Conservation (phyloP, 2,888 invertebrate genomes). For the Coelinius sp. region DNA sequence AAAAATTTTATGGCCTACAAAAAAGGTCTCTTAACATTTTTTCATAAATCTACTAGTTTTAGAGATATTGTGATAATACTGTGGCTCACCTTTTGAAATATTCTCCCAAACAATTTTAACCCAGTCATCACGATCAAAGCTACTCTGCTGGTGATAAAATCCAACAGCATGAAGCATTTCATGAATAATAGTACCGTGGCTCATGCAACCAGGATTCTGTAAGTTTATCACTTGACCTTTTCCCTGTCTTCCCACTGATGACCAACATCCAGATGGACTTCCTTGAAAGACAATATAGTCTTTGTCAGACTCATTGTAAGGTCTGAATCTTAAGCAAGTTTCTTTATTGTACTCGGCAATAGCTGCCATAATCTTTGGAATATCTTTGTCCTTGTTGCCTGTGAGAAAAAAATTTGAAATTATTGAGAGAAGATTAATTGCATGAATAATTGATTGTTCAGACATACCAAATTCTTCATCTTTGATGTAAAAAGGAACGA, state of each 20-base stretch:
- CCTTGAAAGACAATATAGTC: slow-evolving; percentile 76
- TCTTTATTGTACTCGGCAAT: slow-evolving; percentile 76
- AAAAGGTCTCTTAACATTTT: background rate
- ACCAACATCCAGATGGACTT: slow-evolving; percentile 77
- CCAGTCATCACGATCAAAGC: slow-evolving; percentile 82
- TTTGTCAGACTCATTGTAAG: slow-evolving; percentile 73
- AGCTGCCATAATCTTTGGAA: slow-evolving; percentile 73
- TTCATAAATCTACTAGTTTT: too few relatives aligned
- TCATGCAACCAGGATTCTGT: slow-evolving; percentile 68
- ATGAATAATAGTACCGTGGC: slow-evolving; percentile 75
- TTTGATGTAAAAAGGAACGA: slow-evolving; percentile 73
- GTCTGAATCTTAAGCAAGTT: slow-evolving; percentile 78
- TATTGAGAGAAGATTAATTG: slow-evolving; percentile 14
- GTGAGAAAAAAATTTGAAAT: slow-evolving; percentile 33
- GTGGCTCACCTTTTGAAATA: slow-evolving; percentile 73
- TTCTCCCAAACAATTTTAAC: slow-evolving; percentile 83
- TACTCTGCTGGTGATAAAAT: slow-evolving; percentile 88
- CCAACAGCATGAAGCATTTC: slow-evolving; percentile 86
- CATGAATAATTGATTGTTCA: background rate
- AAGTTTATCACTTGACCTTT: slow-evolving; percentile 76
- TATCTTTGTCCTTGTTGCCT: slow-evolving; percentile 71
- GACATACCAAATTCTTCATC: slow-evolving; percentile 72
- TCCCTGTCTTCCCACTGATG: slow-evolving; percentile 76
- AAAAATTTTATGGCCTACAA: background rate
- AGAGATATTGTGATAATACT: background rate